Conservation (phyloP, 92 coral and sea anemone genomes). For the Palythoa caribaeorum region DNA sequence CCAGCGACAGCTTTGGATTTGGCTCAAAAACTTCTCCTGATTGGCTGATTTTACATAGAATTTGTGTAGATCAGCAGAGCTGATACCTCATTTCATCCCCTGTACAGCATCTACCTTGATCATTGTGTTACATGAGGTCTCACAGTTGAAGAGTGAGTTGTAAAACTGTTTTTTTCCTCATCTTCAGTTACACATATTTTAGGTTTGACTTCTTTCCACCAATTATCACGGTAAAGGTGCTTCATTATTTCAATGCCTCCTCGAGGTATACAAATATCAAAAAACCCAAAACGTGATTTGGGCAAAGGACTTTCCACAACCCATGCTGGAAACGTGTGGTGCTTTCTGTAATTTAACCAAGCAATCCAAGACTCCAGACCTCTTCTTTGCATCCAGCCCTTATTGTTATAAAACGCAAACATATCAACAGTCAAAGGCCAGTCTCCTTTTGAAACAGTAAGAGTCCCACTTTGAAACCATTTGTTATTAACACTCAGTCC, state of each 20-base stretch:
- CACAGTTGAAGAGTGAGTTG: too few relatives aligned
- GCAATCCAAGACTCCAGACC: slow-evolving; percentile 82
- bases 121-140: too few relatives aligned
- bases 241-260: slow-evolving; percentile 84
- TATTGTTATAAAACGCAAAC: slow-evolving; percentile 72
- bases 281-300: slow-evolving; percentile 72
- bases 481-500: slow-evolving; percentile 47
- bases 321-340: slow-evolving; percentile 83
- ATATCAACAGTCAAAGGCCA: slow-evolving; percentile 70
- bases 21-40: too few relatives aligned
- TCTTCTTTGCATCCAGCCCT: slow-evolving; percentile 79
- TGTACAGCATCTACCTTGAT: too few relatives aligned
- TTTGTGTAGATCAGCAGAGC: too few relatives aligned
- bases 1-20: too few relatives aligned
- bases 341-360: slow-evolving; percentile 69
- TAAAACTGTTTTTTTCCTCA: neutral
- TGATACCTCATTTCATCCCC: too few relatives aligned
- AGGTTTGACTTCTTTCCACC: slow-evolving; percentile 87
- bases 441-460: slow-evolving; percentile 56
- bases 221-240: slow-evolving; percentile 79
- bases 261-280: slow-evolving; percentile 77
- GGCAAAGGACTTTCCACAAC: slow-evolving; percentile 84
- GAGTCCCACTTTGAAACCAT: slow-evolving; percentile 66
- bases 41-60: too few relatives aligned
- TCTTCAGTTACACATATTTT: slow-evolving; percentile 33